Evolutionary conservation across 2,888 invertebrate genomes (phyloP).

Genomic region (Melieria picta): DNA sequence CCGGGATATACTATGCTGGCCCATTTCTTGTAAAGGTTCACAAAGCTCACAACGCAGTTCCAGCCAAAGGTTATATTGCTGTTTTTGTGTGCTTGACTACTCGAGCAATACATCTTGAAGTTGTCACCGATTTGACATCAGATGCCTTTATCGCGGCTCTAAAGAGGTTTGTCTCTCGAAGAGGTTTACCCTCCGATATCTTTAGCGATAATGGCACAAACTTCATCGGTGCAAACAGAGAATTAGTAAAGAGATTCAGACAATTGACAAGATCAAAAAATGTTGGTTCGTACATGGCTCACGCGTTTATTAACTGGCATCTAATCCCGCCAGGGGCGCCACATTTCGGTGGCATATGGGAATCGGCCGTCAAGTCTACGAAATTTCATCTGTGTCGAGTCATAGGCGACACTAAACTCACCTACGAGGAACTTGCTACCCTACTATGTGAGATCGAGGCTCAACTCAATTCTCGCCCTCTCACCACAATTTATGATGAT

Average conservation of each 20-base stretch:
- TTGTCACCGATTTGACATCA: constrained; percentile 16
- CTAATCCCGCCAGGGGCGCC: constrained; percentile 29
- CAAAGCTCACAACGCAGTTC: too few relatives aligned
- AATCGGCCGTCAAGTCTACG: constrained; percentile 16
- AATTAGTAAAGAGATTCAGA: constrained; percentile 19
- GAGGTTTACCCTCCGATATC: constrained; percentile 27
- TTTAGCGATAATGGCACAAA: constrained; percentile 37
- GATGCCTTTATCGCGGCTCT: constrained; percentile 21
- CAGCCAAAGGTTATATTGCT: too few relatives aligned
- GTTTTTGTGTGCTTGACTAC: constrained; percentile 28
- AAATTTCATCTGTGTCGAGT: constrained; percentile 17
- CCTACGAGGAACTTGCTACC: constrained; percentile 12
- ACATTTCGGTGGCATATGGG: constrained; percentile 30
- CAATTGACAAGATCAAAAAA: constrained; percentile 6
- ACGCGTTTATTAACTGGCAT: constrained; percentile 22
- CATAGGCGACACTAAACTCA: constrained; percentile 8
- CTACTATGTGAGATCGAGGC: constrained; percentile 17
- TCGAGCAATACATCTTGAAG: constrained; percentile 22
- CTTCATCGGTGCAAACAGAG: constrained; percentile 32
- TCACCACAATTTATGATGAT: constrained; percentile 7
- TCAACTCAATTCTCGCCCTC: constrained; percentile 1
- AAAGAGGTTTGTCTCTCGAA: constrained; percentile 11
- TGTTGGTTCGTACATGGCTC: constrained; percentile 4
- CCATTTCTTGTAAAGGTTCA: too few relatives aligned
- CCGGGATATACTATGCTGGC: not conserved